These are phyloP conservation scores for Marmota flaviventris DNA, from an alignment of 2,113 vertebrate species.

Conservation along the genomic window DNA sequence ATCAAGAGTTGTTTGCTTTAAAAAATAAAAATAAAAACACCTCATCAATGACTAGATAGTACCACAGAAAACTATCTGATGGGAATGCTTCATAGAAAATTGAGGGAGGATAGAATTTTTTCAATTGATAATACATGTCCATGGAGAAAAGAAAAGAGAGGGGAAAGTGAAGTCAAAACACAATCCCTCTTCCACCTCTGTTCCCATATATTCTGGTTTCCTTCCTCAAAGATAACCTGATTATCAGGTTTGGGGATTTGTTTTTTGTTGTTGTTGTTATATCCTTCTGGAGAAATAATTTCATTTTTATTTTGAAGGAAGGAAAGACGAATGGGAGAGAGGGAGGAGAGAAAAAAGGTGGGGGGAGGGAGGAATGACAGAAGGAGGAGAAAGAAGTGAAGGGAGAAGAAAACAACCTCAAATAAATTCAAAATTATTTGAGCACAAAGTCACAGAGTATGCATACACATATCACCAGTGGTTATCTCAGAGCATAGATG, in stretches of 20 bases:
- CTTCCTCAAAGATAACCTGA: constrained; percentile 29
- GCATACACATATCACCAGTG: background rate
- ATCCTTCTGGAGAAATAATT: background rate
- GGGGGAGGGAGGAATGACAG: background rate
- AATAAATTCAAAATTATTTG: constrained; percentile 1
- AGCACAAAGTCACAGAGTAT: background rate
- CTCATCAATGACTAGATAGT: background rate
- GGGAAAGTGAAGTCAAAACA: background rate
- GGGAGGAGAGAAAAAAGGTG: background rate
- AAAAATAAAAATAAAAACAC: background rate
- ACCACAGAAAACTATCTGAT: background rate
- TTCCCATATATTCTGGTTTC: background rate
- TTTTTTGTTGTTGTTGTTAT: background rate
- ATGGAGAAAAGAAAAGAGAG: background rate
- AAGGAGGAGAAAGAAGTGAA: background rate
- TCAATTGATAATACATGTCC: background rate
- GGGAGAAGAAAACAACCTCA: background rate
- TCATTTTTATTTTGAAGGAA: constrained; percentile 42
- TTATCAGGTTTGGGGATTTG: background rate
- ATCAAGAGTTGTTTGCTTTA: background rate
- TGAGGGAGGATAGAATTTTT: background rate
- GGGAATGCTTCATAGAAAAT: constrained; percentile 14
- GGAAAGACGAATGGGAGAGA: background rate
- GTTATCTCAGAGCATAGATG: background rate
- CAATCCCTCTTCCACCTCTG: background rate